phyloP scores from a whole-genome alignment of 2,888 invertebrate species.

The Athalia circularis region DNA sequence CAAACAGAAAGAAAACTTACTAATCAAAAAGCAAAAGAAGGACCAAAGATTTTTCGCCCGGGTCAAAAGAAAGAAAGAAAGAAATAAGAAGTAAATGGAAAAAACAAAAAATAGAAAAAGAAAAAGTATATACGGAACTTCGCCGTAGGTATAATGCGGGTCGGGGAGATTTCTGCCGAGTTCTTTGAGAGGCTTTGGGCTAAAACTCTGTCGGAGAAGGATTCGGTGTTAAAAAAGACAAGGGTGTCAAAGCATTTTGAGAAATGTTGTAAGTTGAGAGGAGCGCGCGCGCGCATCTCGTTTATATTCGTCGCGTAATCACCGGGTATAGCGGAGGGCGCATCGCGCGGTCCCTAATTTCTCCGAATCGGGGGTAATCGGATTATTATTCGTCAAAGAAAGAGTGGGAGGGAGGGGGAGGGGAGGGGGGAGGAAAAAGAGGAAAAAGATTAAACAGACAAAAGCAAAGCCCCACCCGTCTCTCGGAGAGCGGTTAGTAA shows the following conservation, averaged over 20 bases:
- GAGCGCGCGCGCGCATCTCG: background rate
- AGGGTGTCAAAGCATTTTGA: conserved; percentile 37
- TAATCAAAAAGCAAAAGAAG: no score
- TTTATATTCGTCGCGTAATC: conserved; percentile 12
- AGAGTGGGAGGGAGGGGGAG: background rate
- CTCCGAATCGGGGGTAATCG: conserved; percentile 23
- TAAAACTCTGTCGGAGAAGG: background rate
- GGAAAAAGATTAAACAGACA: background rate
- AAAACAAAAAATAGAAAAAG: no score
- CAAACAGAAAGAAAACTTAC: no score
- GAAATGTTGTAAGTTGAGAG: background rate
- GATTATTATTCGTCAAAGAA: conserved; percentile 29
- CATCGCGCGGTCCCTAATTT: conserved; percentile 4
- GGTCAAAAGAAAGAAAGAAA: no score
- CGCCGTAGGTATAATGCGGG: no score
- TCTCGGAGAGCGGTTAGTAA: conserved; percentile 32
- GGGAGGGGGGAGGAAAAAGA: no score
- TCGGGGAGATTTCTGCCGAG: no score
- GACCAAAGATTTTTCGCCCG: no score
- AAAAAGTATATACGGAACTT: no score
- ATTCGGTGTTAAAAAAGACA: conserved; percentile 6
- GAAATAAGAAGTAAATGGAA: no score
- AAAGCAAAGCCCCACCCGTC: conserved; percentile 31
- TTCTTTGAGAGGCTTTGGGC: no score
- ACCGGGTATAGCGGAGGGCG: background rate